Base-by-base conservation (phyloP, 2,113 vertebrate species). In the Lamprotornis superbus region DNA sequence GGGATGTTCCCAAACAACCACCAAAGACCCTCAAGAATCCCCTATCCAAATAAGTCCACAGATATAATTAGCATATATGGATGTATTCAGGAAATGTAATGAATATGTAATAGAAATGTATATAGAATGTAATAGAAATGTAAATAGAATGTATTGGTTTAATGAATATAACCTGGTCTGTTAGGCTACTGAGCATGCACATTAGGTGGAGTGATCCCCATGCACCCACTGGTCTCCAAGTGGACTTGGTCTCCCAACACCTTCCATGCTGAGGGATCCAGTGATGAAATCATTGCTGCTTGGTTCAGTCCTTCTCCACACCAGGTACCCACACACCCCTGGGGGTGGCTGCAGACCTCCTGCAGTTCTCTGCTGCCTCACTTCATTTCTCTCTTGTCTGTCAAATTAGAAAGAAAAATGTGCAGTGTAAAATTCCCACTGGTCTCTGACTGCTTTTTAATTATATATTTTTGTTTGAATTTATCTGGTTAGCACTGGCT, bases 321-420 rank as follows among this genome's bases (percentile, higher is more conserved):
- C 3, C 55, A 47, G 23, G 27, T 50, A 28, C 35, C 17, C 44
- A 31, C 44, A 42, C 0, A 1, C 2, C 16, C 27, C 56, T 46
- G 10, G 10, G 14, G 35, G 25, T 2, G 3, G 37, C 37, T 75
- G 47, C 0, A 13, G 56, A 49, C 60, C 49, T 85, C 30, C 69
- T 59, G 50, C 64, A 69, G 42, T 2, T 9, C 65, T 77, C 37
- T 67, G 33, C 47, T 67, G 30, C 61, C 46, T 57, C 0, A 0
- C 22, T 57, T 78, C 2, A 25, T 44, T 64, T 76, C 27, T 55
- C 39, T 46, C n/a, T 60, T 27, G 1, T 46, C 49, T 61, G 63
- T 35, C 59, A 81, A 68, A 61, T 13, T 47, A 59, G 46, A 46
- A 76, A 83, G 63, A 77, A 65, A 85, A 89, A 37, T 0, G 1